Conservation (phyloP, 2,888 invertebrate genomes). For the Chrysodeixis includens region DNA sequence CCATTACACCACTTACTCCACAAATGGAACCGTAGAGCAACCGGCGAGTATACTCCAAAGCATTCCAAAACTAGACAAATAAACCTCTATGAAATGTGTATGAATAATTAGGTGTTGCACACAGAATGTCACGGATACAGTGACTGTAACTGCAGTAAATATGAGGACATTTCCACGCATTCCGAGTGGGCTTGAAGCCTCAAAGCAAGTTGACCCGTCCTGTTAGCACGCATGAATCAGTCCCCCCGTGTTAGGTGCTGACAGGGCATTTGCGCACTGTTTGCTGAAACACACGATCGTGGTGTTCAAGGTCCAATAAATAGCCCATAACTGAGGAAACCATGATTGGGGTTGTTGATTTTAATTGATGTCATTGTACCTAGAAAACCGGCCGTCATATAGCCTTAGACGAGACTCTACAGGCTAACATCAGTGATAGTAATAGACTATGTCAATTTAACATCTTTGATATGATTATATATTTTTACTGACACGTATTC, state of each 20-base stretch:
- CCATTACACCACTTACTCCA: no score
- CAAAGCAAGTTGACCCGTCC: constrained; percentile 1
- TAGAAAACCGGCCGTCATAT: no score
- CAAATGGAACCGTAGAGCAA: no score
- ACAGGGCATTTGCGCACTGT: not conserved
- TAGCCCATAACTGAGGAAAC: not conserved
- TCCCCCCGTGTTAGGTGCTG: not conserved
- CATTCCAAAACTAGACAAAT: not conserved
- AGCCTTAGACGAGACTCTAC: no score
- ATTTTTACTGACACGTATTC: no score
- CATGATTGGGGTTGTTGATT: not conserved
- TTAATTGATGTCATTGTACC: no score
- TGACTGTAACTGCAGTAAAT: constrained; percentile 3
- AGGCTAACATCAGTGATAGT: no score
- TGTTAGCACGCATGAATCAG: constrained; percentile 6
- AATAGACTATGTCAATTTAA: no score
- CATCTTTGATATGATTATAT: no score
- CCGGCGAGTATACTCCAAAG: not conserved
- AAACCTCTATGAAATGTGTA: not conserved
- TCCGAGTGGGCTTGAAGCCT: not conserved
- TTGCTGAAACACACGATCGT: not conserved
- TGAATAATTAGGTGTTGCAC: constrained; percentile 1
- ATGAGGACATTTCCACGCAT: not conserved
- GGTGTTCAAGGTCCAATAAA: not conserved
- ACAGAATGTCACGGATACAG: not conserved